Evolutionary conservation across 2,888 invertebrate genomes (phyloP).

Genomic region (Therioaphis trifolii): DNA sequence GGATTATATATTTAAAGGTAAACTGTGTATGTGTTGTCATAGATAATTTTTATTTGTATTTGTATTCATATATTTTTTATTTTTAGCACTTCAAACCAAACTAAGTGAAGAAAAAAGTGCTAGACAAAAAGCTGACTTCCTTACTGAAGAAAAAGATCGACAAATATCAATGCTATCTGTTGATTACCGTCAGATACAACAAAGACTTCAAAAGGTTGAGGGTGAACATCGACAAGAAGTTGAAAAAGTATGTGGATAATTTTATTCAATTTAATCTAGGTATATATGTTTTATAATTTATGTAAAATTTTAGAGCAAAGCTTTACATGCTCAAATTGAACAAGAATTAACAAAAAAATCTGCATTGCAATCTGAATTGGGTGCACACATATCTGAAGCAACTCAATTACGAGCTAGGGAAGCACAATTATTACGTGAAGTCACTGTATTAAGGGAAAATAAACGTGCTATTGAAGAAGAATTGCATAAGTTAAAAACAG

Average conservation of each 20-base stretch:
- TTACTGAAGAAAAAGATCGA: conserved; percentile 90
- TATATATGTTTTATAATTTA: conserved; percentile 8
- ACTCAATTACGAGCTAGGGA: conserved; percentile 79
- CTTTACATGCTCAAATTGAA: conserved; percentile 86
- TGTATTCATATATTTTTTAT: conserved; percentile 5
- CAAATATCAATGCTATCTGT: conserved; percentile 95
- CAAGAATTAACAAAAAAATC: conserved; percentile 90
- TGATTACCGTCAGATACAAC: conserved; percentile 93
- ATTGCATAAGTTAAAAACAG: conserved; percentile 78
- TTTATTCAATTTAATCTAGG: neutral
- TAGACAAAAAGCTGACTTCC: conserved; percentile 86
- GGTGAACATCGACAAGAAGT: conserved; percentile 90
- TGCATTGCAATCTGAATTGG: conserved; percentile 84
- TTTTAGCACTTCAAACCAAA: conserved; percentile 80
- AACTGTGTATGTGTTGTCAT: neutral
- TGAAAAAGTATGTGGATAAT: conserved; percentile 75
- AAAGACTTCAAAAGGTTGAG: conserved; percentile 88
- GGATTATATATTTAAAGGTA: conserved; percentile 78
- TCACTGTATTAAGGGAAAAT: conserved; percentile 76
- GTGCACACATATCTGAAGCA: conserved; percentile 77
- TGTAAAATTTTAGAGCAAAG: conserved; percentile 74
- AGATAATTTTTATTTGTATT: conserved; percentile 27
- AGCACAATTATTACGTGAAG: conserved; percentile 78
- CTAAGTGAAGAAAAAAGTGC: conserved; percentile 90
- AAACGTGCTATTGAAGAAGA: conserved; percentile 82